Percentiles rank a stretch among this genome's conserved stretches.
Evolutionary conservation across 2,113 vertebrate genomes (phyloP).

Genomic region (Catagonus wagneri): DNA sequence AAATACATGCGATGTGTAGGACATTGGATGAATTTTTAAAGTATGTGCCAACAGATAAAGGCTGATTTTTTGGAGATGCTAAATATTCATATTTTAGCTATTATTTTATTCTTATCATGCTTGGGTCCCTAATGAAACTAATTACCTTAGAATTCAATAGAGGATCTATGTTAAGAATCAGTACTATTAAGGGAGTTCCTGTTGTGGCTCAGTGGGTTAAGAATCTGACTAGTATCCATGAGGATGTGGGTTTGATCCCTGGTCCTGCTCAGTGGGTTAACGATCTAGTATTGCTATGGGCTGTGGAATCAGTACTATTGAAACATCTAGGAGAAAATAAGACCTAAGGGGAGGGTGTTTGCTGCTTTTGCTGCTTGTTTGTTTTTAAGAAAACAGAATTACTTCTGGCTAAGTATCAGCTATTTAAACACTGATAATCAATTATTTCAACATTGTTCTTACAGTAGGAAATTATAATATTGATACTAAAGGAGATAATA

Average conservation of each 20-base stretch:
- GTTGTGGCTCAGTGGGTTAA: too few species aligned
- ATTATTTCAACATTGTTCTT: background rate
- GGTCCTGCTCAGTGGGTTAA: too few species aligned
- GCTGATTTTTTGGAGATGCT: background rate
- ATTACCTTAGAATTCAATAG: background rate
- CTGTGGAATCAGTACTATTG: background rate
- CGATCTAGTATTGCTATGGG: too few species aligned
- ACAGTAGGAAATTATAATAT: background rate
- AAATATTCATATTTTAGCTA: background rate
- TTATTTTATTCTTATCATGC: background rate
- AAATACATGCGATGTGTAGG: background rate
- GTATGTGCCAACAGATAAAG: background rate
- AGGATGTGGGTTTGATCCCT: too few species aligned
- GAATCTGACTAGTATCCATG: too few species aligned
- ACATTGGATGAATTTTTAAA: background rate
- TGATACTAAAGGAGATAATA: background rate
- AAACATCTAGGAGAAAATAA: slow-evolving; percentile 11
- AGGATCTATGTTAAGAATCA: background rate
- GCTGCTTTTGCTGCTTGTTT: background rate
- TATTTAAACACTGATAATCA: too few species aligned
- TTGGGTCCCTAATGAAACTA: background rate
- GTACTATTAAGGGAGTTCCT: too few species aligned
- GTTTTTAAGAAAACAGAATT: background rate
- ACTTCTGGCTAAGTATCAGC: too few species aligned
- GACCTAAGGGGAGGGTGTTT: background rate